Base-by-base conservation (phyloP, 92 coral and sea anemone species). In the Zoanthus sansibaricus region DNA sequence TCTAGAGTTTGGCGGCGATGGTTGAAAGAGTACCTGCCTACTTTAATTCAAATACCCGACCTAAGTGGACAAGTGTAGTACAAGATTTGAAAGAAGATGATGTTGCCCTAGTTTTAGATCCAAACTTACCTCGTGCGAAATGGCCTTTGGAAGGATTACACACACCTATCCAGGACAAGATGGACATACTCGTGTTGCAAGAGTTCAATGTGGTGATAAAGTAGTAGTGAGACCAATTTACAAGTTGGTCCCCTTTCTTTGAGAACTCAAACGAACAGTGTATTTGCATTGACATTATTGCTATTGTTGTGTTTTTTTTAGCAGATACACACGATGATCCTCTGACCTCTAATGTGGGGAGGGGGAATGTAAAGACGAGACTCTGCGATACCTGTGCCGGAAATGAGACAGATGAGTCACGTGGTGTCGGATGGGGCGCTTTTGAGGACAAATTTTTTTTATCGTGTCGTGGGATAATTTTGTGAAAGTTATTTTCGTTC, bases 11-110 rank as follows among this genome's bases (percentile, higher is more conserved):
- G 94, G 82, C 71, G 83, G 21, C 52, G 67, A 32, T 86, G 84
- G 72, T 32, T 21, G 3, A 73, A 44, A 56, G 84, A 73, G 37
- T 37, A 13, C 54, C 9, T 75, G 1, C 71, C 88, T 17, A 73
- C 55, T 54, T 75, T 91, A 47, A 87, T 25, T 25, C 25, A 25
- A 25, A 82, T 49, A 88, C 66, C 25, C 7, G 89, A 83, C n/a
- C 62, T 13, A 89, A 91, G 84, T 94, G 94, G 90, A 89, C 83
- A 6, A 86, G 89, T 71, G 90, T 69, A 9, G 92, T 86, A 16
- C 76, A 89, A 72, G 96, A 89, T 59, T 54, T 93, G 33, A 88
- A 88, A 78, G 72, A 56, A 16, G 62, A 16, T 8, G 62, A 56
- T 56, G 62, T 56, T 56, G 62, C 12, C 12, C 62, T 56, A 56